Evolutionary conservation across 2,797 vertebrate species (phyloP).

Genomic region (Pseudomugil tenellus): DNA sequence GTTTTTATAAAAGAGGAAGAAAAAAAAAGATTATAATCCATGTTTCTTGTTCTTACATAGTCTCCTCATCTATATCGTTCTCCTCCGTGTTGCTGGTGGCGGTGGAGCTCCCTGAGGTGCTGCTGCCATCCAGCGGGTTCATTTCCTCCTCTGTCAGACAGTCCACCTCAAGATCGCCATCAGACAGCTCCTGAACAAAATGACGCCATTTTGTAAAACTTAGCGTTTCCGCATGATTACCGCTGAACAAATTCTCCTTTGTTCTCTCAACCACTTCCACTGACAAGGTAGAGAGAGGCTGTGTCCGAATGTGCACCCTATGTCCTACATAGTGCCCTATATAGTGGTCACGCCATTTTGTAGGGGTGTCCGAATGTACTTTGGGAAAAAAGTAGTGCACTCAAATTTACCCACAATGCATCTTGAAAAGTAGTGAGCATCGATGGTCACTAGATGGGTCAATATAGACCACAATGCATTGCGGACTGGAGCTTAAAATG

Average conservation of each 20-base stretch:
- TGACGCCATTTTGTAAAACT: background rate
- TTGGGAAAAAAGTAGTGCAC: too few species aligned
- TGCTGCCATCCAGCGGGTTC: constrained; percentile 95
- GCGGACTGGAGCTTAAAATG: too few species aligned
- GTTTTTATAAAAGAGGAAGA: too few species aligned
- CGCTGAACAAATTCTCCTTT: background rate
- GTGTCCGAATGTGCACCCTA: too few species aligned
- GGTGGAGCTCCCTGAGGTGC: constrained; percentile 97
- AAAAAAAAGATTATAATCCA: background rate
- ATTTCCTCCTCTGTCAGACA: constrained; percentile 93
- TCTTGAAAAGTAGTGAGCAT: too few species aligned
- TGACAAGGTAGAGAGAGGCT: background rate
- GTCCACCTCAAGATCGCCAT: constrained; percentile 95
- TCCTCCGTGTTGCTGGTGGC: constrained; percentile 99
- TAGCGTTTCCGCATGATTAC: background rate
- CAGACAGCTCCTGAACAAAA: constrained; percentile 88
- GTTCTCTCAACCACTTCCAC: background rate
- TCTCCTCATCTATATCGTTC: constrained; percentile 98
- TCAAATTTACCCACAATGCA: too few species aligned
- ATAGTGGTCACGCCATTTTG: too few species aligned
- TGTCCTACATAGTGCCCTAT: too few species aligned
- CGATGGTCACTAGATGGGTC: too few species aligned
- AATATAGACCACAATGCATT: too few species aligned
- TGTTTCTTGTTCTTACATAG: constrained; percentile 86
- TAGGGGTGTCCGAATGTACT: too few species aligned